phyloP scores from a whole-genome alignment of 2,113 vertebrate genomes.

The Cercocebus atys region DNA sequence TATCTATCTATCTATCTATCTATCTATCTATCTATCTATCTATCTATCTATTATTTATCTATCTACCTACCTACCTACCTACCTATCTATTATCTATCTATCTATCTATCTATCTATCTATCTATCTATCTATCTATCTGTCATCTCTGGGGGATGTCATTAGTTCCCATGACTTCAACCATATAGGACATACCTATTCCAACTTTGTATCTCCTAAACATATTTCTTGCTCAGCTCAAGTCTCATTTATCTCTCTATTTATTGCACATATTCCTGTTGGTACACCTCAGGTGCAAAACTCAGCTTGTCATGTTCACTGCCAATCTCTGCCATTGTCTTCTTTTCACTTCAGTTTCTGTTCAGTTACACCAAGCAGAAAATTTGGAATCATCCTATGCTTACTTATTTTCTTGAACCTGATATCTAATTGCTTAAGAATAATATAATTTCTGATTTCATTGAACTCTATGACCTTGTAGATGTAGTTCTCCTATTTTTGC shows the following conservation, averaged over 20 bases:
- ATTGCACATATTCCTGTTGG: background rate
- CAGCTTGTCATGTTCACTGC: background rate
- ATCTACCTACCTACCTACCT: no score
- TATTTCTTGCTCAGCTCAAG: background rate
- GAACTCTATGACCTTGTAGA: background rate
- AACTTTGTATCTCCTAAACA: background rate
- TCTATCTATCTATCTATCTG: background rate
- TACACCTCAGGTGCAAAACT: background rate
- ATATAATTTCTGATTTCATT: background rate
- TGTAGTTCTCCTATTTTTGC: background rate
- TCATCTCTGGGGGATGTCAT: background rate
- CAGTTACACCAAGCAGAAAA: background rate
- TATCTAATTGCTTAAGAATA: background rate
- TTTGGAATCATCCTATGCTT: background rate
- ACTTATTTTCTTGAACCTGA: background rate
- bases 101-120: background rate
- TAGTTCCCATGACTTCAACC: background rate
- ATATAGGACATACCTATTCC: background rate
- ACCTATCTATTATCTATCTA: no score
- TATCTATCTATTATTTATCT: background rate
- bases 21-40: background rate
- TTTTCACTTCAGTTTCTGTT: background rate
- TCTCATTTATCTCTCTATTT: background rate
- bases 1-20: background rate
- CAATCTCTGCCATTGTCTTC: background rate